These are phyloP conservation scores for Pithys albifrons DNA, from an alignment of 2,113 vertebrate genomes.

Conservation along the genomic window DNA sequence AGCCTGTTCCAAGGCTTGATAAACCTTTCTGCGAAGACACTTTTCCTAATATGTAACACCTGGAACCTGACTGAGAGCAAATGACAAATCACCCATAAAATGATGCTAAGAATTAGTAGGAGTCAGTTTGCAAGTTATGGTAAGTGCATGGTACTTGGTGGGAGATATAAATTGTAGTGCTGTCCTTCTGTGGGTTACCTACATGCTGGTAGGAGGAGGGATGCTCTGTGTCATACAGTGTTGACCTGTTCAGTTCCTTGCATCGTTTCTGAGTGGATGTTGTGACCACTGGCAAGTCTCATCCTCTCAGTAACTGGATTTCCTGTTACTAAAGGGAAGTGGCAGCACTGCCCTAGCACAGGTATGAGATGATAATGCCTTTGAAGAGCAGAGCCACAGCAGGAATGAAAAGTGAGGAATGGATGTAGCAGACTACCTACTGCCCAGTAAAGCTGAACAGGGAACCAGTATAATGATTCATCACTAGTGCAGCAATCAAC, in stretches of 20 bases:
- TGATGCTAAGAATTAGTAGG: not conserved
- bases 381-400: not conserved
- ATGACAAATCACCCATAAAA: not conserved
- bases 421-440: not conserved
- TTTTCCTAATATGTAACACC: not conserved
- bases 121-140: not conserved
- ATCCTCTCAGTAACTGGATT: not conserved
- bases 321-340: not conserved
- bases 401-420: not conserved
- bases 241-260: not conserved
- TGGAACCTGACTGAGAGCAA: not conserved
- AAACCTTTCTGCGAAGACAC: not conserved
- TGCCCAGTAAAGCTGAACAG: not conserved
- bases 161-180: not conserved
- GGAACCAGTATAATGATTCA: not conserved
- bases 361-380: not conserved
- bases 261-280: not conserved
- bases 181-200: not conserved
- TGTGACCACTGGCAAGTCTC: not conserved
- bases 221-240: not conserved
- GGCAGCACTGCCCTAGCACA: not conserved
- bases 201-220: not conserved
- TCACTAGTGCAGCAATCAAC: not conserved
- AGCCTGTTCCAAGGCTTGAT: not conserved
- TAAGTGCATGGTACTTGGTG: not conserved